These are phyloP conservation scores for Clarias magur DNA, from an alignment of 2,113 vertebrate species.

Conservation along the genomic window DNA sequence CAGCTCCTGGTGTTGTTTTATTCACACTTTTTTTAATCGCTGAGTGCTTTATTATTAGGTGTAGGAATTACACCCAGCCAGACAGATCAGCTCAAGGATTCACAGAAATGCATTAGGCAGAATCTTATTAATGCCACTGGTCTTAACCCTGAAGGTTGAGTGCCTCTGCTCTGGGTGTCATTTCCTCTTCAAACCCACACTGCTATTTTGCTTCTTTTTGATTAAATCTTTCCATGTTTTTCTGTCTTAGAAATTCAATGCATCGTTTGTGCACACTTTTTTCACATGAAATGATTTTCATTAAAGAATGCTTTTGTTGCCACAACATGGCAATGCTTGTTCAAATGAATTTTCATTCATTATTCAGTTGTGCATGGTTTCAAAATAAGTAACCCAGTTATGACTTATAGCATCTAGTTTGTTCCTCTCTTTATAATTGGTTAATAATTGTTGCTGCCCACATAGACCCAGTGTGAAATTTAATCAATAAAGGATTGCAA, in stretches of 20 bases:
- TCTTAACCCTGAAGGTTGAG: conserved; percentile 73
- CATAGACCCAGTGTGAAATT: conserved; percentile 36
- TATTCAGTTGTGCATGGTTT: conserved; percentile 58
- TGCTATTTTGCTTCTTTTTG: conserved; percentile 69
- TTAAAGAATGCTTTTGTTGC: conserved; percentile 65
- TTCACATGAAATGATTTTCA: conserved; percentile 72
- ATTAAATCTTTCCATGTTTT: neutral
- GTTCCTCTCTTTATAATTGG: conserved; percentile 56
- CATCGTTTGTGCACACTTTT: conserved; percentile 69
- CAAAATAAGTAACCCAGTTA: conserved; percentile 15
- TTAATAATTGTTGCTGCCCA: conserved; percentile 33
- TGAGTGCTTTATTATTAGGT: conserved; percentile 81
- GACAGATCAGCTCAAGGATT: conserved; percentile 69
- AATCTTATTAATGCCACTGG: conserved; percentile 74
- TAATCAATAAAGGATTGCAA: conserved; percentile 55
- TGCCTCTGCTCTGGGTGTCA: conserved; percentile 63
- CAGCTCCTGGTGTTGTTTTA: conserved; percentile 75
- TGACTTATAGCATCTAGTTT: conserved; percentile 48
- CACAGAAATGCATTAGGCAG: conserved; percentile 69
- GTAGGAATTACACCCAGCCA: conserved; percentile 68
- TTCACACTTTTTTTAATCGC: conserved; percentile 79
- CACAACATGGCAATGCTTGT: conserved; percentile 61
- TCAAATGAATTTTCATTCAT: conserved; percentile 67
- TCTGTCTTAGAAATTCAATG: conserved; percentile 56
- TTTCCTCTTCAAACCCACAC: conserved; percentile 57